Conservation (phyloP, 2,113 vertebrate species). For the Bubo bubo region DNA sequence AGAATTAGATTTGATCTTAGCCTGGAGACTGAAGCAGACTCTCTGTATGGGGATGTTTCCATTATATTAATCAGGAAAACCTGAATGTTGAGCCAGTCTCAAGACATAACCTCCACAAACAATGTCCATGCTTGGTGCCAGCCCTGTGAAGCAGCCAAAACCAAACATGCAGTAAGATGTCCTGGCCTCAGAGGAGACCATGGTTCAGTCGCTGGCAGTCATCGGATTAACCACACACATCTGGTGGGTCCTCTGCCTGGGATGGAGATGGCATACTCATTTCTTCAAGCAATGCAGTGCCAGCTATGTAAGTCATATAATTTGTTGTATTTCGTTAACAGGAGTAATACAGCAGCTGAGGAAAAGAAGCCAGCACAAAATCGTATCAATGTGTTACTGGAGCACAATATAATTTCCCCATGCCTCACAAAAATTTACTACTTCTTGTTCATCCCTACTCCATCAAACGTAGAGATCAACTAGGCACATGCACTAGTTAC, state of each 20-base stretch:
- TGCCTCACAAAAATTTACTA: background rate
- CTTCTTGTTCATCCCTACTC: background rate
- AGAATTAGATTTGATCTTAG: background rate
- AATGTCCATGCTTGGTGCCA: background rate
- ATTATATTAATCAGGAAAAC: background rate
- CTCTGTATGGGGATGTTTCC: background rate
- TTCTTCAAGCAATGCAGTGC: background rate
- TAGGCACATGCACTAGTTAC: background rate
- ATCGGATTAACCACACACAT: accelerated
- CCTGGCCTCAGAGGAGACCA: background rate
- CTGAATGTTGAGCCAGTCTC: background rate
- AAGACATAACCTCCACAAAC: background rate
- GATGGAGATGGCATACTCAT: background rate
- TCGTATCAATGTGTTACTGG: background rate
- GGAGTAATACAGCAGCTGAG: background rate
- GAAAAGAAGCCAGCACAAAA: background rate
- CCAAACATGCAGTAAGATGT: background rate
- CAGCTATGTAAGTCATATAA: background rate
- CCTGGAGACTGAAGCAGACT: background rate
- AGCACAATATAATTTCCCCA: background rate
- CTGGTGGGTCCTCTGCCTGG: background rate
- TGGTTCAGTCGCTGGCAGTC: background rate
- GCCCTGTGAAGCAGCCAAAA: background rate
- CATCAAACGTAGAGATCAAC: background rate
- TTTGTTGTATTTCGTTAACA: background rate